Evolutionary conservation across 2,113 vertebrate genomes (phyloP).

Genomic region (Pimephales promelas): DNA sequence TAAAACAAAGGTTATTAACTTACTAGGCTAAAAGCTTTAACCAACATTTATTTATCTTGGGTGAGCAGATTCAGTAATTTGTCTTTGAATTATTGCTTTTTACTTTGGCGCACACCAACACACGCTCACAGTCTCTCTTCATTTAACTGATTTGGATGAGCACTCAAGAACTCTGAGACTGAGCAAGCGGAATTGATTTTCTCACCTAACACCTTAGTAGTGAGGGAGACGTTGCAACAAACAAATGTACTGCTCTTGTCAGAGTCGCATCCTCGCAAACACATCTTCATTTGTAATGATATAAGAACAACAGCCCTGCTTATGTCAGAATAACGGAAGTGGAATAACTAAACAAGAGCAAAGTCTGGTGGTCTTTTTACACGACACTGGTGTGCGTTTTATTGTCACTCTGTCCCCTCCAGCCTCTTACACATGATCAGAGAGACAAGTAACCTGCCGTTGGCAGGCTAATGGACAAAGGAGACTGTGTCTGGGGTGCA

Average conservation of each 20-base stretch:
- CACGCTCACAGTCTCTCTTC: conserved; percentile 25
- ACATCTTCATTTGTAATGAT: background rate
- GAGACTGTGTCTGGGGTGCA: conserved; percentile 39
- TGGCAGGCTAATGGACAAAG: conserved; percentile 57
- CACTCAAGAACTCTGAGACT: conserved; percentile 30
- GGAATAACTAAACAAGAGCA: background rate
- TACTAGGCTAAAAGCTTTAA: conserved; percentile 78
- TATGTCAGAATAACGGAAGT: background rate
- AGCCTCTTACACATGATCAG: conserved; percentile 59
- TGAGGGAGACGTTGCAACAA: conserved; percentile 26
- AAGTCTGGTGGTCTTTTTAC: background rate
- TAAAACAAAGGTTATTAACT: conserved; percentile 37
- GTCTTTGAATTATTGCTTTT: conserved; percentile 73
- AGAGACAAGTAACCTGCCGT: conserved; percentile 46
- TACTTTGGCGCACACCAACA: conserved; percentile 27
- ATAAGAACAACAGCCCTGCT: conserved; percentile 19
- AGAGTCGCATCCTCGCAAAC: conserved; percentile 26
- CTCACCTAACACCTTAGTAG: conserved; percentile 27
- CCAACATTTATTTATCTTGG: conserved; percentile 79
- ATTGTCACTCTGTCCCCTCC: conserved; percentile 11
- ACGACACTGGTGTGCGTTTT: background rate
- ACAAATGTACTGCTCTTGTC: conserved; percentile 45
- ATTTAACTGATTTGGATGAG: conserved; percentile 48
- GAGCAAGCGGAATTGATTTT: conserved; percentile 40
- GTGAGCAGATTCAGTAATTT: conserved; percentile 80